phyloP scores from a whole-genome alignment of 2,888 invertebrate genomes.

The Rhingia rostrata region DNA sequence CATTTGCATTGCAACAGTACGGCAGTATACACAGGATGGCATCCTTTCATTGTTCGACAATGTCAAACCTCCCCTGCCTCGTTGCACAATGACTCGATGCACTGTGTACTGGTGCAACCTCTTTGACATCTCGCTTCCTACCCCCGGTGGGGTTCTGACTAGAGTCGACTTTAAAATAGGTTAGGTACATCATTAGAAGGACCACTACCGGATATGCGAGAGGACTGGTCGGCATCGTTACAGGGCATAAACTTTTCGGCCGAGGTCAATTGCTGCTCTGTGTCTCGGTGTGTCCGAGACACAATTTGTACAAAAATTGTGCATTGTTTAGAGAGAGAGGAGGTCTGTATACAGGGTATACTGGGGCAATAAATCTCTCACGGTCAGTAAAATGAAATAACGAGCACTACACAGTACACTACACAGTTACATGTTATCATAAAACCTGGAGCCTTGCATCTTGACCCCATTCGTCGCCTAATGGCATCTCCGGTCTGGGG shows the following conservation, averaged over 20 bases:
- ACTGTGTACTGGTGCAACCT: slow-evolving; percentile 38
- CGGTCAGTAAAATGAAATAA: slow-evolving; percentile 73
- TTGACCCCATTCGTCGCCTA: slow-evolving; percentile 70
- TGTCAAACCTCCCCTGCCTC: slow-evolving; percentile 42
- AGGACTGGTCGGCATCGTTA: slow-evolving; percentile 63
- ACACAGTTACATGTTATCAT: slow-evolving; percentile 37
- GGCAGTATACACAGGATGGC: slow-evolving; percentile 2
- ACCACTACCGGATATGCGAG: slow-evolving; percentile 63
- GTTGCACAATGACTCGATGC: slow-evolving; percentile 30
- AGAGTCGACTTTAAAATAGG: slow-evolving; percentile 52
- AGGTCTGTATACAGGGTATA: slow-evolving; percentile 21
- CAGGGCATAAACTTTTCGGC: slow-evolving; percentile 70
- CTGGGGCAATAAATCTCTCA: slow-evolving; percentile 67
- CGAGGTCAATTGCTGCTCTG: slow-evolving; percentile 70
- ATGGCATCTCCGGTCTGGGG: slow-evolving; percentile 50
- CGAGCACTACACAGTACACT: slow-evolving; percentile 54
- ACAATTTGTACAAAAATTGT: slow-evolving; percentile 60
- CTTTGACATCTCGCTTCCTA: slow-evolving; percentile 48
- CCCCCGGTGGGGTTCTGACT: neutral
- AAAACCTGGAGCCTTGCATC: slow-evolving; percentile 74
- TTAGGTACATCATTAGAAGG: slow-evolving; percentile 70
- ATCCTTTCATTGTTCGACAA: slow-evolving; percentile 59
- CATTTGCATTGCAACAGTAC: slow-evolving; percentile 43
- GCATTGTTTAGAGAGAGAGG: slow-evolving; percentile 60
- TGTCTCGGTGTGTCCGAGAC: slow-evolving; percentile 14